Base-by-base conservation (phyloP, 2,113 vertebrate species). In the Turnix velox region DNA sequence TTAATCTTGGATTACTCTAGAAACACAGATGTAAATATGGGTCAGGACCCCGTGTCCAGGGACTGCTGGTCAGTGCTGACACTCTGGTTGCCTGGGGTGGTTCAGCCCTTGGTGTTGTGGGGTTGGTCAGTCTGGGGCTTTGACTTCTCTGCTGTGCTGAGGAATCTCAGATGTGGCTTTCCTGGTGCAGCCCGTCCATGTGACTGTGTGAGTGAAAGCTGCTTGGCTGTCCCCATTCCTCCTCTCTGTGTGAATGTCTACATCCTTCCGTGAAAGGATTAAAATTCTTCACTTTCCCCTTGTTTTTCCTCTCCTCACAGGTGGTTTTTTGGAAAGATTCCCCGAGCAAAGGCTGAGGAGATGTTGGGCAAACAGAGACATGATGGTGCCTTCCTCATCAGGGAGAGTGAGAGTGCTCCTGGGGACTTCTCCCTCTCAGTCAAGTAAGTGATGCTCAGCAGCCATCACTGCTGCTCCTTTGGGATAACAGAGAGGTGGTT, bases 321-420 rank as follows among this genome's bases (percentile, higher is more conserved):
- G 97, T 99, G 99, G 99, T 99, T 99, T 97, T 99, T 99, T 80
- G 99, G 99, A 90, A 99, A 99, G 98, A 99, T 99, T 95, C 99
- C 99, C 54, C 98, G 99, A 91, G 99, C 99, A 25, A 99, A 99
- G 97, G 99, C 99, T 93, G 99, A 99, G 97, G 99, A 99, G 98
- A 99, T 99, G 98, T 97, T 99, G 52, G 99, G 99, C 97, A 99
- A 99, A 98, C 99, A 99, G 98, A 98, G 99, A 97, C 99, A 99
- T 0, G 99, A 99, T 12, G 99, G 99, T 84, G 99, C 99, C 90
- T 99, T 99, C 95, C 99, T 99, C 62, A 99, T 99, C 96, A 97
- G 99, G 90, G 99, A 99, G 98, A 99, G 99, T 40, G 99, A 99
- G 98, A 99, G 99, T 5, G 99, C 99, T 45, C 99, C 99, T 0